These are phyloP conservation scores for Prunella himalayana DNA, from an alignment of 2,113 vertebrate genomes.

Conservation along the genomic window DNA sequence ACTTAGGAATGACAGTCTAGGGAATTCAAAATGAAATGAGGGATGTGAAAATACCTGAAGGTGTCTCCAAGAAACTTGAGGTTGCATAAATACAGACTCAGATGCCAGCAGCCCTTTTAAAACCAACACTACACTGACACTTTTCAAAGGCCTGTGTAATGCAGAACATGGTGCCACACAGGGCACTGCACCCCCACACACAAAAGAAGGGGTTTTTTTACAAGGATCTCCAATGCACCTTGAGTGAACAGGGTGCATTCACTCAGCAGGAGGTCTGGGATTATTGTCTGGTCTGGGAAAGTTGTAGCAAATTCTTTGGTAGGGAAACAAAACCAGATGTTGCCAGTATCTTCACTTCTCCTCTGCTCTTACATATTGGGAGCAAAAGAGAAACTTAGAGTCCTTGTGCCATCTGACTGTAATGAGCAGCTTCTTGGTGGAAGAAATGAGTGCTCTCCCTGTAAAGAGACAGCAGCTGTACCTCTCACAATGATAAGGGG, in stretches of 20 bases:
- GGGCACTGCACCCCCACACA: neutral
- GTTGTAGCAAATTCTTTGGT: neutral
- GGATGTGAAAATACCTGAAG: neutral
- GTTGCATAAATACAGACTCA: neutral
- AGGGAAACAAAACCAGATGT: neutral
- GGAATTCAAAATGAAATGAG: neutral
- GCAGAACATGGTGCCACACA: neutral
- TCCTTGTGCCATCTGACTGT: neutral
- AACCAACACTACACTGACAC: neutral
- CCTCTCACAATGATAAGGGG: neutral
- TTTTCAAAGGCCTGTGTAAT: neutral
- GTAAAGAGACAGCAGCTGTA: neutral
- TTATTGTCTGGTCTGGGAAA: neutral
- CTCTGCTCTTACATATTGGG: neutral
- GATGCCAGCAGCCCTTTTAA: neutral
- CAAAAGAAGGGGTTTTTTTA: neutral
- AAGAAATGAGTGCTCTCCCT: neutral
- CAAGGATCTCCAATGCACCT: neutral
- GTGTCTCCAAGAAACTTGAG: neutral
- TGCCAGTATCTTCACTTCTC: neutral
- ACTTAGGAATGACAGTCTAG: neutral
- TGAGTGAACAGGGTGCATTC: neutral
- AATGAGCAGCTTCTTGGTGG: neutral
- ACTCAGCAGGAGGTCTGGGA: neutral
- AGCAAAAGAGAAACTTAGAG: neutral